Evolutionary conservation across 2,113 vertebrate species (phyloP).

Genomic region (Eupsittula cactorum): DNA sequence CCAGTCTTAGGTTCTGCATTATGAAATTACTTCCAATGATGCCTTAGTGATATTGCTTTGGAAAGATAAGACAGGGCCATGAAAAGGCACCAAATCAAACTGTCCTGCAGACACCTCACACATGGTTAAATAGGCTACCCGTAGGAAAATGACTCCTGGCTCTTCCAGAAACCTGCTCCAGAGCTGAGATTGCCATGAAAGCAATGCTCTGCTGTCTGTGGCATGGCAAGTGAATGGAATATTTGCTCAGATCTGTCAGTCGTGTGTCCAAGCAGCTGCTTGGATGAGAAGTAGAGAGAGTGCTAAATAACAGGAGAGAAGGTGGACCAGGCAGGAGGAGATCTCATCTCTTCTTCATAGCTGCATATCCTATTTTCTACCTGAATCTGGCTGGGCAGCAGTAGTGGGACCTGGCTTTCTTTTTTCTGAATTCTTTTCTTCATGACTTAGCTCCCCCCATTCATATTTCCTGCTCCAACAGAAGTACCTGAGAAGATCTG

Average conservation of each 20-base stretch:
- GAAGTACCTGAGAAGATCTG: not conserved
- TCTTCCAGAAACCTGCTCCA: not conserved
- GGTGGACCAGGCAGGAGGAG: not conserved
- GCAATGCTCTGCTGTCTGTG: not conserved
- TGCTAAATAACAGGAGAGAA: not conserved
- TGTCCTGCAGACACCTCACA: not conserved
- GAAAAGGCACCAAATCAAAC: not conserved
- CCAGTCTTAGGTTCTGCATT: not conserved
- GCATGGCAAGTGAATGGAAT: rapidly evolving
- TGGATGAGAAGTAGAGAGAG: not conserved
- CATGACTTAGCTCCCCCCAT: not conserved
- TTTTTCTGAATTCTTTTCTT: not conserved
- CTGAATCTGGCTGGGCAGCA: not conserved
- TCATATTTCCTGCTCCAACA: not conserved
- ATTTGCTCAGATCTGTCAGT: not conserved
- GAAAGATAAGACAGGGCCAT: not conserved
- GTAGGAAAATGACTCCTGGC: not conserved
- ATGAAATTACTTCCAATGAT: not conserved
- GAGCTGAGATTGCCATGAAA: not conserved
- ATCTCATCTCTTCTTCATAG: not conserved
- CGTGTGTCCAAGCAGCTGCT: not conserved
- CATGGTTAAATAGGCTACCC: not conserved
- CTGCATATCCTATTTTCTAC: not conserved
- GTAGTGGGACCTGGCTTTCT: not conserved
- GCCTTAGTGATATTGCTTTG: not conserved